Conservation (phyloP, 2,797 vertebrate genomes). For the Notamacropus eugenii region DNA sequence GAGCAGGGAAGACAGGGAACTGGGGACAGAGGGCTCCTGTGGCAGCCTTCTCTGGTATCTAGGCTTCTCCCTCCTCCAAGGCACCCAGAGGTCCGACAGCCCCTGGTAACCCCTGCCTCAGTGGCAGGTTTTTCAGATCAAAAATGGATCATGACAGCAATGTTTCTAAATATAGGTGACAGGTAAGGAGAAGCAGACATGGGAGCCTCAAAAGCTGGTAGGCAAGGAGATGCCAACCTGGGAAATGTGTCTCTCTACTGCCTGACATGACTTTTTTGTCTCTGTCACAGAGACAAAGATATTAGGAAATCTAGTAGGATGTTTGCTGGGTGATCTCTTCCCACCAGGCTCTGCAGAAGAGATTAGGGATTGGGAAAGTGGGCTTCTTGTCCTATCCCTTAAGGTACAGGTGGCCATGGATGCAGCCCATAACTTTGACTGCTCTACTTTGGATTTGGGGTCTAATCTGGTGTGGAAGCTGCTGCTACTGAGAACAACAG, state of each 20-base stretch:
- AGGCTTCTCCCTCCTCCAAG: neutral
- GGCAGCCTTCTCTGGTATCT: neutral
- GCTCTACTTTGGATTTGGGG: neutral
- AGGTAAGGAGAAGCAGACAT: conserved; percentile 56
- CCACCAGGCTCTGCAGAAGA: conserved; percentile 41
- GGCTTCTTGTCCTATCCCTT: neutral
- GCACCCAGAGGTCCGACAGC: neutral
- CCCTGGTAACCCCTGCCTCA: conserved; percentile 16
- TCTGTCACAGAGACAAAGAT: conserved; percentile 70
- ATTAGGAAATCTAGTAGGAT: conserved; percentile 57
- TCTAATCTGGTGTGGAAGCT: neutral
- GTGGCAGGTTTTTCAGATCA: conserved; percentile 59
- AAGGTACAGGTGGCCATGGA: neutral
- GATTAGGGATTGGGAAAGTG: neutral
- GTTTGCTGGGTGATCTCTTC: conserved; percentile 27
- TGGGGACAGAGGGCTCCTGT: neutral
- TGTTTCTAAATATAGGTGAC: conserved; percentile 66
- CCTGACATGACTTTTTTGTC: conserved; percentile 61
- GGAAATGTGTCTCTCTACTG: conserved; percentile 71
- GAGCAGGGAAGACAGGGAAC: neutral
- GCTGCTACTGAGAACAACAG: neutral
- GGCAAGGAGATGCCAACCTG: conserved; percentile 53
- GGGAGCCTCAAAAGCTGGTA: conserved; percentile 46
- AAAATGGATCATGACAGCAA: conserved; percentile 61
- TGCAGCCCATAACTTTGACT: neutral